phyloP scores from a whole-genome alignment of 2,888 invertebrate genomes.

The Chrysodeixis includens region DNA sequence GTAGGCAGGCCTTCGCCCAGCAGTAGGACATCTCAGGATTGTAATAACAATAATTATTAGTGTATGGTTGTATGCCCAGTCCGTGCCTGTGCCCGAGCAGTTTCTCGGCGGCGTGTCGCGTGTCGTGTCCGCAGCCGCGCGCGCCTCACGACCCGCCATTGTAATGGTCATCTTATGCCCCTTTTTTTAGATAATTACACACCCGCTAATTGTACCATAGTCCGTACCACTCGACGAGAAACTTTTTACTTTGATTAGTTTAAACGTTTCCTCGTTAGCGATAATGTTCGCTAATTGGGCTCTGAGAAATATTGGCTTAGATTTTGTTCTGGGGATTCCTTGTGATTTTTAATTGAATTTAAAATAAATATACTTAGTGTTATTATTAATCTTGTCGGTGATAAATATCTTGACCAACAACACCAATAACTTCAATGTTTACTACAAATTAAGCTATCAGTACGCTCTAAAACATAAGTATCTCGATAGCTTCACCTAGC shows the following conservation, averaged over 20 bases:
- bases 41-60: not conserved
- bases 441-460: too few species aligned
- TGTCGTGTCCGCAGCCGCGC: conserved; percentile 48
- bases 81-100: conserved; percentile 38
- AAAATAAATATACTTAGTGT: too few species aligned
- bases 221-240: conserved; percentile 35
- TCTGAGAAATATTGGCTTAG: conserved; percentile 5
- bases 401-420: too few species aligned
- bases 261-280: conserved; percentile 48
- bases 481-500: not conserved
- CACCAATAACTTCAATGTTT: too few species aligned
- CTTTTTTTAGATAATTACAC: conserved; percentile 61
- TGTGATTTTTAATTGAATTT: not conserved
- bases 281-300: conserved; percentile 37
- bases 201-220: conserved; percentile 53
- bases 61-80: conserved; percentile 16
- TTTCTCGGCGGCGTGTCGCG: conserved; percentile 45
- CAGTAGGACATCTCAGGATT: too few species aligned
- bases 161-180: conserved; percentile 62
- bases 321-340: conserved; percentile 15
- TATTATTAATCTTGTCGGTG: too few species aligned
- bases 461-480: too few species aligned
- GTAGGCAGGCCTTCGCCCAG: too few species aligned
- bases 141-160: conserved; percentile 57
- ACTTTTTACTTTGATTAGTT: conserved; percentile 44